Evolutionary conservation across 2,888 invertebrate species (phyloP).

Genomic region (Autographa gamma): DNA sequence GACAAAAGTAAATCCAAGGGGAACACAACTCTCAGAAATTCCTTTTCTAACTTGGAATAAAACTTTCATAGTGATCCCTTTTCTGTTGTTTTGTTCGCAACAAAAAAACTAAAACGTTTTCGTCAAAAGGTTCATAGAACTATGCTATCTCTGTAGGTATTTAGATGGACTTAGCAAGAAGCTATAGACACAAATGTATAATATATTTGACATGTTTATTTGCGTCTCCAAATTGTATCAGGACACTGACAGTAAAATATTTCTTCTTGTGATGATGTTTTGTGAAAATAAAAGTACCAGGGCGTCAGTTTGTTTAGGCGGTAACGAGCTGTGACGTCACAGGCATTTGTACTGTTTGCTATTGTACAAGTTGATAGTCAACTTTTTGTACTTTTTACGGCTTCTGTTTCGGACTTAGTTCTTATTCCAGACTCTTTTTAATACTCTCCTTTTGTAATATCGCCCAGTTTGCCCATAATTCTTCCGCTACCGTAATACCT

Average conservation of each 20-base stretch:
- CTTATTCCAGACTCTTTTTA: slow-evolving; percentile 10
- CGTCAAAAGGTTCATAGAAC: not conserved
- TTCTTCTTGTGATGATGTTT: slow-evolving; percentile 21
- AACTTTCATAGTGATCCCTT: slow-evolving; percentile 44
- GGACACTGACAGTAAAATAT: slow-evolving; percentile 37
- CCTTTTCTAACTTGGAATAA: slow-evolving; percentile 27
- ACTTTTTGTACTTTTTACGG: slow-evolving; percentile 13
- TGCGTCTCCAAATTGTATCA: slow-evolving; percentile 32
- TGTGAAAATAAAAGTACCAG: not conserved
- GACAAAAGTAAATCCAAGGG: slow-evolving; percentile 12
- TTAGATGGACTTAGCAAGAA: not conserved
- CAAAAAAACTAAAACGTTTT: slow-evolving; percentile 37
- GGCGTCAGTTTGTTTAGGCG: slow-evolving; percentile 12
- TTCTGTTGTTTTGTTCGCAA: slow-evolving; percentile 28
- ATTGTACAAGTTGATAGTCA: not conserved
- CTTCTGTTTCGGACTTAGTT: not conserved
- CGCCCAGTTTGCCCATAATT: slow-evolving; percentile 28
- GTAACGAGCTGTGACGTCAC: slow-evolving; percentile 25
- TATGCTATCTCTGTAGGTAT: not conserved
- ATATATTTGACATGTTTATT: slow-evolving; percentile 25
- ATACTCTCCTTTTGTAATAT: slow-evolving; percentile 9
- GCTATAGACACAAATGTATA: slow-evolving; percentile 12
- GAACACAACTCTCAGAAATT: slow-evolving; percentile 15
- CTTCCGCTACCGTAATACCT: slow-evolving; percentile 18
- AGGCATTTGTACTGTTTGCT: slow-evolving; percentile 14